Base-by-base conservation (phyloP, 2,113 vertebrate species). In the Tylochromis polylepis region DNA sequence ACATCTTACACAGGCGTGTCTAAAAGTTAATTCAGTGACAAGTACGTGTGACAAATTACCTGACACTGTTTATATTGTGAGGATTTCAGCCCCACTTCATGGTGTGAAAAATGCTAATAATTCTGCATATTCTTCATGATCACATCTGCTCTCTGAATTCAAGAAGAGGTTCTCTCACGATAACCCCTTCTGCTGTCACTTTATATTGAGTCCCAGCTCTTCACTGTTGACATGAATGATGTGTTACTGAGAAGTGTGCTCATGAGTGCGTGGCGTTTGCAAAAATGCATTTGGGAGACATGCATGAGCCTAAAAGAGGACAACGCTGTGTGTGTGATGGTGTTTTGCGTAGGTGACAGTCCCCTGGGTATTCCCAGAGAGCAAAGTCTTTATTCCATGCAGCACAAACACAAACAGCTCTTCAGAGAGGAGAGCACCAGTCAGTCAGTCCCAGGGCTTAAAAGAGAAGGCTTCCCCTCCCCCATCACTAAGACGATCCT, bases 261-360 rank as follows among this genome's bases (percentile, higher is more conserved):
- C 75, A 84, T 43, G 83, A 81, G 82, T 12, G 84, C 60, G 24
- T 24, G 15, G 80, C 85, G 72, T 88, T 91, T 83, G 84, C 80
- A 43, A 12, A 78, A 92, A 93, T 89, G 51, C 84, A 86, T 89
- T 85, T 22, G 78, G 77, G 81, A 93, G 91, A 88, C 15, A 87
- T 67, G 91, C 85, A 60, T 22, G 84, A 92, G 90, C 93, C 89
- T 93, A 94, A 92, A 88, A 72, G 81, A 86, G 84, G 84, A 89
- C 79, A 67, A 84, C 43, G 29, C 67, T 72, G 83, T 70, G 83
- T 62, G 83, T 87, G 87, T 85, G 87, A 92, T 81, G 90, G 56
- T 85, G 90, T 86, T 93, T 91, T 93, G 94, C 92, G 92, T 88
- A 91, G 93, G 90, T 94, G 89, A 88, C 3, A 22, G 24, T 93